phyloP scores from a whole-genome alignment of 2,113 vertebrate species.

The Zapus hudsonius region DNA sequence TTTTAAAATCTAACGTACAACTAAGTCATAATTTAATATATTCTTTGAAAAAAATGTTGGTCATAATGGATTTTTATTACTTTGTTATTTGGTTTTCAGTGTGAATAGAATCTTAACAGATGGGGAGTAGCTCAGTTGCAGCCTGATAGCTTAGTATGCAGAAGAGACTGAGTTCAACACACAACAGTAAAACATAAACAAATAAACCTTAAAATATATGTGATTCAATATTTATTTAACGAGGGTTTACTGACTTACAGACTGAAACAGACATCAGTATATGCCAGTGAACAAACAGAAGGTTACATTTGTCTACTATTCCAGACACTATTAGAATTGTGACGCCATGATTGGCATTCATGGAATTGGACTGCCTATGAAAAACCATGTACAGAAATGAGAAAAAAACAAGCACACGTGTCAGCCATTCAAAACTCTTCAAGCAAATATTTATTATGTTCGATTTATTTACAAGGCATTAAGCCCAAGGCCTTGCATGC shows the following conservation, averaged over 20 bases:
- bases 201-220: not conserved
- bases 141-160: too few species aligned
- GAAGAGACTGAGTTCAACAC: not conserved
- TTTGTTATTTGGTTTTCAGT: not conserved
- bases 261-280: not conserved
- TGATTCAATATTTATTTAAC: not conserved
- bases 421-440: not conserved
- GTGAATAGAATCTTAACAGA: not conserved
- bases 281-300: not conserved
- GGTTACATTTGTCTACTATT: not conserved
- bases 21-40: not conserved
- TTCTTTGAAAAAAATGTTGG: not conserved
- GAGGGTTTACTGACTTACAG: not conserved
- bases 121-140: not conserved
- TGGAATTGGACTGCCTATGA: not conserved
- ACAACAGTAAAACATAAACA: not conserved
- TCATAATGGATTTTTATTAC: not conserved
- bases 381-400: not conserved
- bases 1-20: not conserved
- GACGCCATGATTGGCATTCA: not conserved
- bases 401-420: not conserved
- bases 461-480: not conserved
- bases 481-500: not conserved
- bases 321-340: not conserved
- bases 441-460: conserved; percentile 12